Evolutionary conservation across 2,113 vertebrate genomes (phyloP), one percentile per base, ranked within the genome.

Genomic region (Malurus melanocephalus): DNA sequence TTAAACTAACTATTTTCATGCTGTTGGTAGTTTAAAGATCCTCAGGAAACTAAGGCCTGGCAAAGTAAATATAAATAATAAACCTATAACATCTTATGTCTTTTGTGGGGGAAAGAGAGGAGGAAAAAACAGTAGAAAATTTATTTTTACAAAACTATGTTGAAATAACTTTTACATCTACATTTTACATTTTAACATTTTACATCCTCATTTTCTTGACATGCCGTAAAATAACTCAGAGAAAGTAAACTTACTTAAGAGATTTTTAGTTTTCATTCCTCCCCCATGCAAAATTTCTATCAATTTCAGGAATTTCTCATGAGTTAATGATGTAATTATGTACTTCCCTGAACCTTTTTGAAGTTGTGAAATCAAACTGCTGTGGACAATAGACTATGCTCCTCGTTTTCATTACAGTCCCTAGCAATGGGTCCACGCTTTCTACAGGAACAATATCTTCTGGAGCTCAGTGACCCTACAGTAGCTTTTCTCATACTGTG

Each of bases 21-120:
- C 38, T 51, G 4, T 46, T 77, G 24, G 15, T 62, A 72, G 45
- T 55, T 82, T 71, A 87, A 94, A 92, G 80, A 82, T 82, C 72
- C 42, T 91, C 57, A 42, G 59, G 72, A 88, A 94, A 92, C 13
- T 82, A 67, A 80, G 27, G n/a, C 57, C 66, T 89, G 46, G 59
- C 3, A 89, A 93, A 92, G 55, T 26, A 73, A 66, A 16, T 64
- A 13, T 85, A 48, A 64, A 77, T 77, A 79, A 86, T 59, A 93
- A 93, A 93, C 60, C 17, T 23, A 55, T 30, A 66, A 72, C 74
- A 80, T 66, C 10, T 45, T 27, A 51, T 0, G 2, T 18, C 38
- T 60, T 71, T 42, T 62, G 1, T 27, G 0, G 5, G 7, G n/a
- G 2, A 1, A 7, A 28, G 6, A 43, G 10, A 67, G 20, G 11